phyloP scores from a whole-genome alignment of 2,113 vertebrate species.

The Erinaceus europaeus region DNA sequence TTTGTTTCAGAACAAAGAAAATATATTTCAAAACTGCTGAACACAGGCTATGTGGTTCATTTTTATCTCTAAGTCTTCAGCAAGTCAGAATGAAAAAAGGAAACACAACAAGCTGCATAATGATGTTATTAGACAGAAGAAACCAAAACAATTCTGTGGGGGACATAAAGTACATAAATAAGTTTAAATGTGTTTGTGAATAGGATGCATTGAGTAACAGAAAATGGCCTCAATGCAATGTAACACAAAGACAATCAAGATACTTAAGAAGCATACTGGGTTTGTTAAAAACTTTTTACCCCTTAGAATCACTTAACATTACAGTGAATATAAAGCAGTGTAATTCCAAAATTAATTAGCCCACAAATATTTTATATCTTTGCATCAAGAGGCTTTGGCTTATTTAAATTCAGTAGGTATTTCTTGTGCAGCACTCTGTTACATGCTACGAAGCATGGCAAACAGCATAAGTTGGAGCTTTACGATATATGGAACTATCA shows the following conservation, averaged over 20 bases:
- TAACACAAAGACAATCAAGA: neutral
- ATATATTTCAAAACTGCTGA: neutral
- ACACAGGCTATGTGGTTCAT: neutral
- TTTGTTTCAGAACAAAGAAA: neutral
- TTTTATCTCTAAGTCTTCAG: constrained; percentile 10
- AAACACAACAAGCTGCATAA: neutral
- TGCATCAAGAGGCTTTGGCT: neutral
- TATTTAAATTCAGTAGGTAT: constrained; percentile 41
- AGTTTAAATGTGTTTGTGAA: neutral
- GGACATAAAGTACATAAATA: neutral
- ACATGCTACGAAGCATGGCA: neutral
- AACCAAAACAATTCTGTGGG: neutral
- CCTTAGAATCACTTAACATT: neutral
- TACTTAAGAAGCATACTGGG: neutral
- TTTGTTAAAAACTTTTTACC: neutral
- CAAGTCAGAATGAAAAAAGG: neutral
- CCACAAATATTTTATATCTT: neutral
- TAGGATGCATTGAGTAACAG: neutral
- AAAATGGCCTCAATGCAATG: neutral
- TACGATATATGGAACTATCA: neutral
- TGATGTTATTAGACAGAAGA: neutral
- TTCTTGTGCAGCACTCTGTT: neutral
- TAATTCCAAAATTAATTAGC: neutral
- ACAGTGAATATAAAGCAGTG: neutral
- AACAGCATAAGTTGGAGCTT: neutral